Conservation (phyloP, 2,888 invertebrate genomes). For the Meloe dianella region DNA sequence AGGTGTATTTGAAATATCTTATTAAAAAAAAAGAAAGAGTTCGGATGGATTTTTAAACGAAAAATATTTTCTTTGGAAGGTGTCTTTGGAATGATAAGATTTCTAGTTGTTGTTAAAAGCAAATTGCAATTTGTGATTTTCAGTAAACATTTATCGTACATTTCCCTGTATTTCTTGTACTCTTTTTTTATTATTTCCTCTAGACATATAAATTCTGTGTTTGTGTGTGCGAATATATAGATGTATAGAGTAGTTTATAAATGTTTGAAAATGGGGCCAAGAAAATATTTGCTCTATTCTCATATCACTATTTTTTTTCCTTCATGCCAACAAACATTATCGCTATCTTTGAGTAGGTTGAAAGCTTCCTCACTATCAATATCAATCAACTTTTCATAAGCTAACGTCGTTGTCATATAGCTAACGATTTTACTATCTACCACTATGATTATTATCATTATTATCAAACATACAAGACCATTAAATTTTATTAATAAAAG, state of each 20-base stretch:
- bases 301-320: background rate
- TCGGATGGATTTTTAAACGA: too few species aligned
- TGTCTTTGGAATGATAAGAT: background rate
- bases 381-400: constrained; percentile 7
- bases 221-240: background rate
- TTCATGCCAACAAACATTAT: background rate
- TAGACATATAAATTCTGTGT: background rate
- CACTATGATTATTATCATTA: background rate
- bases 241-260: background rate
- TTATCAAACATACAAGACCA: background rate
- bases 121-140: constrained; percentile 9
- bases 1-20: background rate
- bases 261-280: background rate
- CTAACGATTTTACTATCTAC: background rate
- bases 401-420: background rate
- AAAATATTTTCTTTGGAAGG: background rate
- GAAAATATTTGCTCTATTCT: background rate
- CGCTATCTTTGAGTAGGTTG: background rate
- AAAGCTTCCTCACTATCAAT: constrained; percentile 7
- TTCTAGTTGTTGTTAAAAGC: background rate
- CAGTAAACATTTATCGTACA: background rate
- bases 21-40: background rate
- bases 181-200: background rate
- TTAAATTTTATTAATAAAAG: constrained; percentile 3
- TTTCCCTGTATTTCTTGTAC: background rate